These are phyloP conservation scores for Sarcophaga carnaria DNA, from an alignment of 2,888 invertebrate species.

Conservation along the genomic window DNA sequence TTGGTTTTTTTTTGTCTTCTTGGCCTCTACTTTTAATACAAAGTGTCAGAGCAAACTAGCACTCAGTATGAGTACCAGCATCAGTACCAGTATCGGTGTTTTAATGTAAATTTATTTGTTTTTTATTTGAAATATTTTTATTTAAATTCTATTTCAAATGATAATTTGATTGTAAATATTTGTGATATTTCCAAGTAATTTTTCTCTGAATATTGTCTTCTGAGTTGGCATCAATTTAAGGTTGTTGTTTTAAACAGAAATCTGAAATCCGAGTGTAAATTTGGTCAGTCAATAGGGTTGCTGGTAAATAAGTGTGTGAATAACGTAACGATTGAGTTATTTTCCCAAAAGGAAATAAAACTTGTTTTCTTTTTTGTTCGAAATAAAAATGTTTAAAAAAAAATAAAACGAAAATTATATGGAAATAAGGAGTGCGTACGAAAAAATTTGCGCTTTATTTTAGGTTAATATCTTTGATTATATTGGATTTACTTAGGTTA, in stretches of 20 bases:
- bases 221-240: not conserved
- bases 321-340: not conserved
- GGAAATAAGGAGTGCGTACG: too few species aligned
- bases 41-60: too few species aligned
- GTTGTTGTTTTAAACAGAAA: not conserved
- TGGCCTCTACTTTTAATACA: too few species aligned
- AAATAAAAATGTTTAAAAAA: too few species aligned
- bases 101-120: not conserved
- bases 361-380: too few species aligned
- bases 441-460: too few species aligned
- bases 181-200: not conserved
- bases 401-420: too few species aligned
- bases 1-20: too few species aligned
- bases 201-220: not conserved
- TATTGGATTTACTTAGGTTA: too few species aligned
- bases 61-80: too few species aligned
- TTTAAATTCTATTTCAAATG: not conserved
- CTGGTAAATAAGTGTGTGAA: not conserved
- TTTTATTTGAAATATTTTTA: not conserved
- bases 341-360: not conserved
- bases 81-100: not conserved
- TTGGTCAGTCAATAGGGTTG: not conserved
- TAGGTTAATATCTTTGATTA: too few species aligned
- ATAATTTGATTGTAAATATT: not conserved
- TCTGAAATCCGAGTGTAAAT: not conserved